Evolutionary conservation across 2,888 invertebrate genomes (phyloP), one percentile per base, ranked within the genome.

Genomic region (Brachyopa scutellaris): DNA sequence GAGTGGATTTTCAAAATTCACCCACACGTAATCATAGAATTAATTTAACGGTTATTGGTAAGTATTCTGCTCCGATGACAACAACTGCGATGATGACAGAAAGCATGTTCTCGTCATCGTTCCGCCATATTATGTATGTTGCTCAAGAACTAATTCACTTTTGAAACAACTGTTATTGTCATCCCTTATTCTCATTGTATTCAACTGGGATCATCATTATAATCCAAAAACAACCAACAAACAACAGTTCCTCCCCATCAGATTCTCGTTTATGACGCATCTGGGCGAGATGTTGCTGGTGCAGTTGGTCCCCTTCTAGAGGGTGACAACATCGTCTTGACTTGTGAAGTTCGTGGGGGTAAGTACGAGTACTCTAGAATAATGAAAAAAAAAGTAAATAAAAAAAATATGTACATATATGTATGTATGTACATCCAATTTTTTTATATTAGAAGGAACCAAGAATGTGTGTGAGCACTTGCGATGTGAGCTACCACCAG

Each of bases 301-400:
- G 93, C 94, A 38, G 94, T 95, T 51, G 97, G 97, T 9, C 97
- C 97, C 47, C 92, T 96, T 87, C 94, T 95, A 87, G 97, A 97
- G 91, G 95, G 95, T 29, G 93, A 95, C 82, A 95, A 95, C 86
- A 92, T 97, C 85, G 93, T 95, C 31, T 91, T 97, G 80, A 95
- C 95, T 83, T 97, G 97, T 88, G 95, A 96, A 92, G 97, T 97
- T 76, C 93, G 95, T 87, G 97, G 97, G 86, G 97, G 97, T 97
- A 92, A 94, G 94, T 90, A 85, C 85, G 29, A 17, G n/a, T n/a
- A n/a, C n/a, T n/a, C n/a, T 45, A 21, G 42, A 38, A 67, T 31
- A 72, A 42, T 21, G 5, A 40, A 57, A 53, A 36, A 66, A 53
- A 36, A 47, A 29, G 57, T 36, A 51, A 57, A 73, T 33, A 33